Conservation (phyloP, 1,140 invertebrate genomes). For the Temnothorax longispinosus region DNA sequence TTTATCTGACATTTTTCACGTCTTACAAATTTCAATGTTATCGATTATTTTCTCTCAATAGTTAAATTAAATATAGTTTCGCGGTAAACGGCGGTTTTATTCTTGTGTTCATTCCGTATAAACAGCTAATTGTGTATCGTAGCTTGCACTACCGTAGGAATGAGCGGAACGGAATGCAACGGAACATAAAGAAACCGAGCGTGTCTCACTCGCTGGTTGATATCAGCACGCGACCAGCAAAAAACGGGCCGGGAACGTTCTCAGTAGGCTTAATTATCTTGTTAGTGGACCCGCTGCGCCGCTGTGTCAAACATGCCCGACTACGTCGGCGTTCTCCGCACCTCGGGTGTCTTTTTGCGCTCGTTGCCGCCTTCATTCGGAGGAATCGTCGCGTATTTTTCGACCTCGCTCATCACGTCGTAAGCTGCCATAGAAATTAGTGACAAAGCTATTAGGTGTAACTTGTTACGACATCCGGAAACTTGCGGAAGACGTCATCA, state of each 20-base stretch:
- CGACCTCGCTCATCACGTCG: constrained; percentile 35
- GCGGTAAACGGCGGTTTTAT: background rate
- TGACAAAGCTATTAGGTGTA: constrained; percentile 47
- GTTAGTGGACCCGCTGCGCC: constrained; percentile 75
- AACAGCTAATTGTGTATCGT: constrained; percentile 25
- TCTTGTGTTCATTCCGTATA: background rate
- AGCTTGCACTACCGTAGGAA: constrained; percentile 5
- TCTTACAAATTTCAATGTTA: background rate
- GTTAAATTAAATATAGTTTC: constrained; percentile 14
- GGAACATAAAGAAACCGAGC: constrained; percentile 40
- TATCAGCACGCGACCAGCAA: constrained; percentile 80
- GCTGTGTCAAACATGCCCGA: constrained; percentile 40
- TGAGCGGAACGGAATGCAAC: constrained; percentile 23
- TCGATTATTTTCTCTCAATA: background rate
- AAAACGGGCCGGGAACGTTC: constrained; percentile 75
- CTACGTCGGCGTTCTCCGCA: constrained; percentile 45
- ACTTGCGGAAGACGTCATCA: constrained; percentile 18
- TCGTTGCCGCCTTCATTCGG: constrained; percentile 32
- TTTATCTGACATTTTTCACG: background rate
- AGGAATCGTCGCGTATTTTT: constrained; percentile 52
- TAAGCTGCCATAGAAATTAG: constrained; percentile 17
- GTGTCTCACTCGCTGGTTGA: constrained; percentile 65
- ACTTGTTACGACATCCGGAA: constrained; percentile 34
- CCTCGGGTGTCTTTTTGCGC: constrained; percentile 48
- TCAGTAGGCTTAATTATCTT: constrained; percentile 82